Conservation (phyloP, 2,113 vertebrate species). For the Hippocampus barbouri region DNA sequence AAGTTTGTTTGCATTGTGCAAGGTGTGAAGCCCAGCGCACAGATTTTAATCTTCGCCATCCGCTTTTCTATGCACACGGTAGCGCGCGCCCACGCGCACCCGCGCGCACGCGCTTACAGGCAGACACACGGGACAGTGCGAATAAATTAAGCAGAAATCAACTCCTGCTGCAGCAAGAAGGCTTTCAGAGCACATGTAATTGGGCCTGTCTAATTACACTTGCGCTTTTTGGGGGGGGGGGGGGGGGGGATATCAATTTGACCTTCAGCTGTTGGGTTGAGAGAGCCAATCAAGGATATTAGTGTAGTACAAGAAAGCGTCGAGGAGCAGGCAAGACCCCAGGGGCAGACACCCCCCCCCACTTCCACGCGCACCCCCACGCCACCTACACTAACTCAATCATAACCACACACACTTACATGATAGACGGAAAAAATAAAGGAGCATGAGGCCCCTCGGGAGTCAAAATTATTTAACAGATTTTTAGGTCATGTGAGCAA, state of each 20-base stretch:
- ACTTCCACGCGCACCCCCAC: not conserved
- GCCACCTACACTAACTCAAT: slow-evolving; percentile 38
- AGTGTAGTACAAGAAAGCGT: slow-evolving; percentile 77
- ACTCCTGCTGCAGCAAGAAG: slow-evolving; percentile 67
- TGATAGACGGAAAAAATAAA: slow-evolving; percentile 52
- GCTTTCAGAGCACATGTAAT: slow-evolving; percentile 74
- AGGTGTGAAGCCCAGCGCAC: not conserved
- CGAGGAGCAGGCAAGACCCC: slow-evolving; percentile 76
- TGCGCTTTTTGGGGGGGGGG: slow-evolving; percentile 44
- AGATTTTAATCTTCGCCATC: not conserved
- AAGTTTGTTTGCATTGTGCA: not conserved
- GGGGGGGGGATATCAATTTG: slow-evolving; percentile 81
- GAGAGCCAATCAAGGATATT: slow-evolving; percentile 84
- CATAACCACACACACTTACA: slow-evolving; percentile 77
- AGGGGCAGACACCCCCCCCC: slow-evolving; percentile 65
- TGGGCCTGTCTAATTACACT: slow-evolving; percentile 80
- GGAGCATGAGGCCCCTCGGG: slow-evolving; percentile 62
- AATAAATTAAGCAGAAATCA: slow-evolving; percentile 73
- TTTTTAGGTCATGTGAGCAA: slow-evolving; percentile 74
- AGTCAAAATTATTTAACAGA: slow-evolving; percentile 72
- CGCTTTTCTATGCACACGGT: too few species aligned
- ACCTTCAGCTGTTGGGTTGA: slow-evolving; percentile 86
- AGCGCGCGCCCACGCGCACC: too few species aligned
- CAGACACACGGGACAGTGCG: slow-evolving; percentile 46
- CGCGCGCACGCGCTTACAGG: not conserved